Conservation (phyloP, 2,888 invertebrate species). For the Drosophila ezoana region DNA sequence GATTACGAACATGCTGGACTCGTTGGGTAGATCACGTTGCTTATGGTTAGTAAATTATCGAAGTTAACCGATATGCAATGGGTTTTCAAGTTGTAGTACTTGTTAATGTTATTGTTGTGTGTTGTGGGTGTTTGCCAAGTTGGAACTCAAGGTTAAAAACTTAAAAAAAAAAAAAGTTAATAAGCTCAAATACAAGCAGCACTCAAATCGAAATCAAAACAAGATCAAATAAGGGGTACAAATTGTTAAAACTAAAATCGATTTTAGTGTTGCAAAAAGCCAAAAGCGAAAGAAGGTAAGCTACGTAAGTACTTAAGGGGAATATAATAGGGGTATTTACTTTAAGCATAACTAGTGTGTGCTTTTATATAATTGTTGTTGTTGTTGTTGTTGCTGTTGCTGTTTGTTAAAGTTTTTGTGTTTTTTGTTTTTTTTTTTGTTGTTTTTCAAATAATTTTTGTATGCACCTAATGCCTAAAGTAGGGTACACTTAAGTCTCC, state of each 20-base stretch:
- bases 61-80: background rate
- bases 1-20: conserved; percentile 9
- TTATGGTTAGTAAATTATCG: conserved; percentile 14
- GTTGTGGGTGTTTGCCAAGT: conserved; percentile 1
- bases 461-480: conserved; percentile 89
- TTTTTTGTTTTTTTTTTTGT: conserved; percentile 23
- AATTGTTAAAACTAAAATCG: conserved; percentile 3
- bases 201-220: background rate
- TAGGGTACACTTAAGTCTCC: conserved; percentile 95
- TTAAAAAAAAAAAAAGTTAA: conserved; percentile 14
- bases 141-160: conserved; percentile 7
- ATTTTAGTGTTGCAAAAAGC: conserved; percentile 46
- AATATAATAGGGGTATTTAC: conserved; percentile 15
- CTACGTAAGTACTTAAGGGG: conserved; percentile 30
- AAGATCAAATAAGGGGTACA: background rate
- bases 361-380: background rate
- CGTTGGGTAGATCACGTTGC: background rate
- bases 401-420: conserved; percentile 1
- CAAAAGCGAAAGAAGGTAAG: conserved; percentile 49
- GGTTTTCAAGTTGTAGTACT: conserved; percentile 1
- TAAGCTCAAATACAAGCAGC: conserved; percentile 1
- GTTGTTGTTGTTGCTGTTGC: too few species aligned
- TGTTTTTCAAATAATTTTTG: conserved; percentile 15
- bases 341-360: conserved; percentile 18
- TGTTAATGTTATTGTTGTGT: conserved; percentile 14